Evolutionary conservation across 2,888 invertebrate genomes (phyloP), one percentile per base, ranked within the genome.

Genomic region (Gymnocheta viridis): DNA sequence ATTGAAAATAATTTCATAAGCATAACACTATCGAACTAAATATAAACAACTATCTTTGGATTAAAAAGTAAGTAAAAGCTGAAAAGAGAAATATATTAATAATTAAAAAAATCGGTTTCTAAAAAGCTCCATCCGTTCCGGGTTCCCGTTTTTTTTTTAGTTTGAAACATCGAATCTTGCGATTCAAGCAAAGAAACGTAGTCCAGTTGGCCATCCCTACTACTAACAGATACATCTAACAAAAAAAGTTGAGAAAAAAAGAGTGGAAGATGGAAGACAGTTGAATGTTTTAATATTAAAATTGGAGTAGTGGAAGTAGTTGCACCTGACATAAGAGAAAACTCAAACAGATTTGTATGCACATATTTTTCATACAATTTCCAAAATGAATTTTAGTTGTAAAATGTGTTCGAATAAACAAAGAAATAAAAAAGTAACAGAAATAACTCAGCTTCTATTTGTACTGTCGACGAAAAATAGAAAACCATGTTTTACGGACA

Each of bases 311-410:
- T 32, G 49, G 35, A 47, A 17, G 56, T 7, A 51, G 17, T 66
- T 22, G 32, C 27, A 66, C 12, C 60, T 69, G 69, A 54, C 62
- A 56, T 24, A 44, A 14, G 10, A 44, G 62, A 35, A 78, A 62
- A 78, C n/a, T n/a, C n/a, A n/a, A n/a, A n/a, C n/a, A n/a, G n/a
- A n/a, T n/a, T 62, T 41, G 22, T 62, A 32, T 47, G 17, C 22
- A 24, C 17, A 62, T 7, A 62, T 44, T 4, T 24, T 60, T 24
- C 32, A 44, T 44, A 32, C 62, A 78, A 62, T 17, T 32, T 32
- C 38, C 24, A 67, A 41, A 32, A 49, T 74, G n/a, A n/a, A n/a
- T 64, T 54, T 44, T 3, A 54, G 64, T 66, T 27, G 32, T 29
- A 29, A 51, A 69, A 70, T 51, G 60, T 38, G 44, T n/a, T 38